Percentiles rank a stretch among this genome's conserved stretches.
Evolutionary conservation across 2,113 vertebrate genomes (phyloP).

Genomic region (Catagonus wagneri): DNA sequence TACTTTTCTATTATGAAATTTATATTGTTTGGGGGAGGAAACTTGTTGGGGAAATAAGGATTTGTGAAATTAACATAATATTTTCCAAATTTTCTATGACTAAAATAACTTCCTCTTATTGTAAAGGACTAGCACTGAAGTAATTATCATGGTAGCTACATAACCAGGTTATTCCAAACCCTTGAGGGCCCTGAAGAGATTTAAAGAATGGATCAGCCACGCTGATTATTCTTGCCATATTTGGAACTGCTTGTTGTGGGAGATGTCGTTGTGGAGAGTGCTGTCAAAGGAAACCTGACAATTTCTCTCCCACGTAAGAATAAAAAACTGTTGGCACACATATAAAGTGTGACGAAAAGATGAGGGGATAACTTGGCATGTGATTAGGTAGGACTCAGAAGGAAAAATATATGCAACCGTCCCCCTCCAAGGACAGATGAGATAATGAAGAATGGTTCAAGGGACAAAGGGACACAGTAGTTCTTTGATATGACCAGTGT

Average conservation of each 20-base stretch:
- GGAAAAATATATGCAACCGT: neutral
- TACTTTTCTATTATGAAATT: neutral
- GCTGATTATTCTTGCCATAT: neutral
- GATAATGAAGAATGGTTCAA: neutral
- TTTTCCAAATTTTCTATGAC: neutral
- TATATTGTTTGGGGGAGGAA: neutral
- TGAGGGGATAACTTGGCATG: neutral
- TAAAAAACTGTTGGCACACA: conserved; percentile 8
- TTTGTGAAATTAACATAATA: neutral
- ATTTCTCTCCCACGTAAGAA: neutral
- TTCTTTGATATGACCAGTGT: neutral
- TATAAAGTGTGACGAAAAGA: neutral
- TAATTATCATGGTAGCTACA: neutral
- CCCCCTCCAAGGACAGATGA: neutral
- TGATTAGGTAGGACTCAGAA: neutral
- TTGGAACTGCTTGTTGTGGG: neutral
- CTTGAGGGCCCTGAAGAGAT: neutral
- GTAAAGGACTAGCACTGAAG: neutral
- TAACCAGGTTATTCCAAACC: neutral
- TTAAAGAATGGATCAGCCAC: neutral
- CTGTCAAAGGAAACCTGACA: conserved; percentile 46
- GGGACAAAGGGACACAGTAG: neutral
- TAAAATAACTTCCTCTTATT: neutral
- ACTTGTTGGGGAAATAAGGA: neutral
- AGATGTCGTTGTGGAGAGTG: neutral